Evolutionary conservation across 1,140 invertebrate species (phyloP).

Genomic region (Whitmania pigra): DNA sequence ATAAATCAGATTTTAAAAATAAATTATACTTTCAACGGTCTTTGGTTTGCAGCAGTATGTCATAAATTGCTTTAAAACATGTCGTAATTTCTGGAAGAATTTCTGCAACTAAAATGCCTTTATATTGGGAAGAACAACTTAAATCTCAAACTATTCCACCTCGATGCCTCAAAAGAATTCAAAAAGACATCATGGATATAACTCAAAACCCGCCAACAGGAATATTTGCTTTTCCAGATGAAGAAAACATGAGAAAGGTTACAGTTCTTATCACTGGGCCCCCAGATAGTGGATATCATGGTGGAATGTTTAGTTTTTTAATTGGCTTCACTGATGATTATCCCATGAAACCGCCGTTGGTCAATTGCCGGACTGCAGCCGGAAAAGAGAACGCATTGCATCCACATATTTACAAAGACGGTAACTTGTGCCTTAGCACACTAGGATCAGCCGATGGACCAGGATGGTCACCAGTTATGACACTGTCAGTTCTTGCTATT

Average conservation of each 20-base stretch:
- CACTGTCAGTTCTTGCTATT: conserved; percentile 48
- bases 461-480: conserved; percentile 51
- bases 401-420: conserved; percentile 52
- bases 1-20: conserved; percentile 50
- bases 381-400: conserved; percentile 51
- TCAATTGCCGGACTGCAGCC: conserved; percentile 53
- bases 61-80: too few relatives aligned
- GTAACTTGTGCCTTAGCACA: conserved; percentile 55
- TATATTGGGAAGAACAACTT: too few relatives aligned
- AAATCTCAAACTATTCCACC: too few relatives aligned
- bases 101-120: too few relatives aligned
- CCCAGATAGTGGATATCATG: conserved; percentile 55
- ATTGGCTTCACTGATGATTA: conserved; percentile 49
- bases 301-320: conserved; percentile 53
- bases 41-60: conserved; percentile 46
- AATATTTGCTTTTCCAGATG: conserved; percentile 49
- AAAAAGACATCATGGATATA: too few relatives aligned
- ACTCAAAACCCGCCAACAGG: conserved; percentile 39
- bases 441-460: conserved; percentile 53
- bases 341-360: conserved; percentile 45
- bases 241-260: conserved; percentile 46
- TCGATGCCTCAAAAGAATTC: too few relatives aligned
- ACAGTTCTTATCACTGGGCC: conserved; percentile 52
- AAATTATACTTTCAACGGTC: conserved; percentile 47
- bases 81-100: too few relatives aligned